A percentile compares a stretch with the other conserved stretches of the same genome.
Evolutionary conservation across 2,113 vertebrate genomes (phyloP).

Genomic region (Cacatua alba): DNA sequence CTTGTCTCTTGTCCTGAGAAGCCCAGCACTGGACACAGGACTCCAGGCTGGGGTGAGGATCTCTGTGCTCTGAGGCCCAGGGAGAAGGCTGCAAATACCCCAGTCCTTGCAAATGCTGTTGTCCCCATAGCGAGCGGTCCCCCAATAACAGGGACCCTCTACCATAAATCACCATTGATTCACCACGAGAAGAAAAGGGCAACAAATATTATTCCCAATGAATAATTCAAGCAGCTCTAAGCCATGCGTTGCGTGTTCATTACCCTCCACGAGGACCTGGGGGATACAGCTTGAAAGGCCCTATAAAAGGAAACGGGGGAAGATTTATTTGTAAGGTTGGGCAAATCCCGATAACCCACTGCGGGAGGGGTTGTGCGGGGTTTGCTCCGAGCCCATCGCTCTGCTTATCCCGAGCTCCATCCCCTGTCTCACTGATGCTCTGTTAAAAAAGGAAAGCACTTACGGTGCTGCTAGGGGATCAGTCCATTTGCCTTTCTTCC

Average conservation of each 20-base stretch:
- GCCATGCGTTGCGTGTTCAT: conserved; percentile 18
- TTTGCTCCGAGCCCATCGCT: not conserved
- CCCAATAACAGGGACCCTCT: not conserved
- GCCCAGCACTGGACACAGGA: not conserved
- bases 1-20: not conserved
- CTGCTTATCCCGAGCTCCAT: not conserved
- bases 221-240: conserved; percentile 65
- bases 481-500: conserved; percentile 35
- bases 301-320: not conserved
- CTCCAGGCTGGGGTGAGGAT: not conserved
- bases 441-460: conserved; percentile 64
- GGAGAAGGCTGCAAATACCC: not conserved
- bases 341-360: not conserved
- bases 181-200: conserved; percentile 16
- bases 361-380: not conserved
- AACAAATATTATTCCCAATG: conserved; percentile 63
- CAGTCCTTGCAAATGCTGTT: not conserved
- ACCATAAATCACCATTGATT: conserved; percentile 59
- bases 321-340: conserved; percentile 51
- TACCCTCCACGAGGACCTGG: conserved; percentile 60
- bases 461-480: not conserved
- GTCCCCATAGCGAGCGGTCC: fast-evolving
- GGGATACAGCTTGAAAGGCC: conserved; percentile 56
- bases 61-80: not conserved
- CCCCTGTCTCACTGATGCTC: not conserved